These are phyloP conservation scores for Haplochromis vanheusdeni DNA, from an alignment of 2,113 vertebrate genomes.

Conservation along the genomic window DNA sequence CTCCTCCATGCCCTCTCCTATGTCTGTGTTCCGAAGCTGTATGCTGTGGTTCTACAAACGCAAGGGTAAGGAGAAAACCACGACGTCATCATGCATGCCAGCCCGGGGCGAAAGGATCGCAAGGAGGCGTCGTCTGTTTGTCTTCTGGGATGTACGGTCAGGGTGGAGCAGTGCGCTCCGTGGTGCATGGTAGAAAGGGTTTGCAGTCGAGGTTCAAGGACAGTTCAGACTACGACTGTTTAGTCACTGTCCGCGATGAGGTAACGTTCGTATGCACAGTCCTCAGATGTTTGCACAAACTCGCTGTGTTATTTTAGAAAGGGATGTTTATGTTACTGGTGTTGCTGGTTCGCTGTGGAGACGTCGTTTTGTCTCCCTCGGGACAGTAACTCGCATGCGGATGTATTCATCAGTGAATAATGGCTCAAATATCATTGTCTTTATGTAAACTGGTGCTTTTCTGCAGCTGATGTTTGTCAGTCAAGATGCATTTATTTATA, in stretches of 20 bases:
- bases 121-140: slow-evolving; percentile 27
- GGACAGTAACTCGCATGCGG: neutral
- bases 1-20: slow-evolving; percentile 91
- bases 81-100: slow-evolving; percentile 43
- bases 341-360: neutral
- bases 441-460: neutral
- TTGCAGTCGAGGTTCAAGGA: slow-evolving; percentile 7
- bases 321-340: neutral
- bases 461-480: neutral
- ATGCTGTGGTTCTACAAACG: slow-evolving; percentile 97
- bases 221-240: neutral
- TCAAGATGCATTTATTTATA: neutral
- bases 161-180: slow-evolving; percentile 19
- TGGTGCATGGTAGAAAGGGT: neutral
- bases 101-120: neutral
- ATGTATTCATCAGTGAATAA: neutral
- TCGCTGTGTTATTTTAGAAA: neutral
- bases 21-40: slow-evolving; percentile 98
- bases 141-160: slow-evolving; percentile 25
- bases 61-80: slow-evolving; percentile 87
- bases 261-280: neutral
- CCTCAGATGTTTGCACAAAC: neutral
- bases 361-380: neutral
- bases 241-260: neutral
- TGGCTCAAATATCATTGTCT: neutral